A percentile compares a stretch with the other conserved stretches of the same genome.
Conservation (phyloP, 2,888 invertebrate species). For the Dastarcus helophoroides region DNA sequence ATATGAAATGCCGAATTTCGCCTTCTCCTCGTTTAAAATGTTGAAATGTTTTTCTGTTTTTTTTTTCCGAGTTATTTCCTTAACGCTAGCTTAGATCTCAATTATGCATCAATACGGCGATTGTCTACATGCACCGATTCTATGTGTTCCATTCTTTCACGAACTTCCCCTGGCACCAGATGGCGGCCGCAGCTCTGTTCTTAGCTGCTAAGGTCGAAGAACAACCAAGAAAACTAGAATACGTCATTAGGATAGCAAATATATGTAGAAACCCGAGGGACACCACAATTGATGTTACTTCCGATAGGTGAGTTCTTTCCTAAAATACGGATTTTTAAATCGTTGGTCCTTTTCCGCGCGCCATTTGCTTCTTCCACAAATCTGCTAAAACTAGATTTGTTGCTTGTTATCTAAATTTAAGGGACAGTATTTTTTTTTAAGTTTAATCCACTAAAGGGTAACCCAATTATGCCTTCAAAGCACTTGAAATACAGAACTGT, state of each 20-base stretch:
- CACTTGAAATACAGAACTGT: no score
- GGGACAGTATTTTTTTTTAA: no score
- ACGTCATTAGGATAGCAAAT: slow-evolving; percentile 89
- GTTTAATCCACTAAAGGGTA: no score
- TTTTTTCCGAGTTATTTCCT: slow-evolving; percentile 22
- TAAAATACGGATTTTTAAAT: no score
- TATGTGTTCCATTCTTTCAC: slow-evolving; percentile 97
- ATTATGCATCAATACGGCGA: slow-evolving; percentile 96
- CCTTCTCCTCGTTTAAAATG: no score
- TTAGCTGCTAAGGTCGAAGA: slow-evolving; percentile 98
- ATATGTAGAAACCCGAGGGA: slow-evolving; percentile 67
- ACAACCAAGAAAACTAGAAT: slow-evolving; percentile 93
- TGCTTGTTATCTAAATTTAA: no score
- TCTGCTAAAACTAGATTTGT: no score
- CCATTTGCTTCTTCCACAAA: no score
- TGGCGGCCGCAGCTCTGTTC: slow-evolving; percentile 90
- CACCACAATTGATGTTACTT: slow-evolving; percentile 55
- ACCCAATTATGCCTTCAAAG: no score
- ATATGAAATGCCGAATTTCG: no score
- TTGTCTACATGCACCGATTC: slow-evolving; percentile 98
- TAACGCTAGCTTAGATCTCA: slow-evolving; percentile 55
- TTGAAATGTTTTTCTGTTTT: slow-evolving; percentile 4
- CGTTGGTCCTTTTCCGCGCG: no score
- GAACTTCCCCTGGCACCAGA: slow-evolving; percentile 86
- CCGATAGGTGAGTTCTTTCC: slow-evolving; percentile 64